phyloP scores from a whole-genome alignment of 2,888 invertebrate species.

The Lepidonotus clava region DNA sequence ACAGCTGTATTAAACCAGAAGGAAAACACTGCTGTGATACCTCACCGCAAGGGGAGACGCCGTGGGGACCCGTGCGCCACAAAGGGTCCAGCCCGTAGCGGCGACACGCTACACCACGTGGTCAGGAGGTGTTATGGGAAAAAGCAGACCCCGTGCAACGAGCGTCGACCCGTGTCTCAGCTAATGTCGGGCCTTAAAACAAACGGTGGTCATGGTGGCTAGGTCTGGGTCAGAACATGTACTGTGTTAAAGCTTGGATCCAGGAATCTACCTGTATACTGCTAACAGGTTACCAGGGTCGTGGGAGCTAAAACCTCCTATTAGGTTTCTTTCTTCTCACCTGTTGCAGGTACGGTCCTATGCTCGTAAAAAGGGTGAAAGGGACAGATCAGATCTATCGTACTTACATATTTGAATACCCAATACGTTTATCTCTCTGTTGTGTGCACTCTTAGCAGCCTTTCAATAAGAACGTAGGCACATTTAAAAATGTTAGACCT shows the following conservation, averaged over 20 bases:
- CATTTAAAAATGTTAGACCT: too few species aligned
- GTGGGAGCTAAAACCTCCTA: background rate
- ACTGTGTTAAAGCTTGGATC: background rate
- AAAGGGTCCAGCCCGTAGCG: background rate
- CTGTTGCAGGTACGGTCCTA: too few species aligned
- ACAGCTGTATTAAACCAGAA: constrained; percentile 35
- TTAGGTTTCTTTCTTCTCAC: too few species aligned
- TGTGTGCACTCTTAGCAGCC: too few species aligned
- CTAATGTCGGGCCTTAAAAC: background rate
- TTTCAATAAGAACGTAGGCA: too few species aligned
- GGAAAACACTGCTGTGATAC: constrained; percentile 49
- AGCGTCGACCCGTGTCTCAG: constrained; percentile 14
- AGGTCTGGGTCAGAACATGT: background rate
- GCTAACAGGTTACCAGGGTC: background rate
- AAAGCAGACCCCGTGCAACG: background rate
- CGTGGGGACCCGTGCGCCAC: background rate
- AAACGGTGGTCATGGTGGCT: too few species aligned
- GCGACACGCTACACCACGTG: constrained; percentile 27
- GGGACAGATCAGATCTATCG: too few species aligned
- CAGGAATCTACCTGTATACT: background rate
- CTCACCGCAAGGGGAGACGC: background rate
- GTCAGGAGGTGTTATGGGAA: constrained; percentile 8
- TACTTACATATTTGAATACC: too few species aligned
- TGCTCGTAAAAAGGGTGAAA: too few species aligned
- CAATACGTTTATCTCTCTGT: too few species aligned